These are phyloP conservation scores for Serripes groenlandicus DNA, from an alignment of 2,888 invertebrate species.

Conservation along the genomic window DNA sequence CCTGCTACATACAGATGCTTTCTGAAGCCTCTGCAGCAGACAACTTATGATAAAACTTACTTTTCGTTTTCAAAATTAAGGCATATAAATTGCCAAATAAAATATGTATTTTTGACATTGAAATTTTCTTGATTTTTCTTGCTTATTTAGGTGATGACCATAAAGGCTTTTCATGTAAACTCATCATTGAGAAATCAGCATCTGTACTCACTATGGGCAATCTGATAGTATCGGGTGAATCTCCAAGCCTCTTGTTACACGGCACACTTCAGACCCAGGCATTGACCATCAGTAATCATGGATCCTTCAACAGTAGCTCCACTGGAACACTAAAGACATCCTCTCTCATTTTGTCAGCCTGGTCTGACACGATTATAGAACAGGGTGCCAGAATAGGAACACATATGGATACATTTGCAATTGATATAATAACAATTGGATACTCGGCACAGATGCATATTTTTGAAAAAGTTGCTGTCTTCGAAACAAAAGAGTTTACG, in stretches of 20 bases:
- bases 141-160: conserved; percentile 29
- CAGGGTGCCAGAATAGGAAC: conserved; percentile 19
- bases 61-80: no score
- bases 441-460: conserved; percentile 39
- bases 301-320: conserved; percentile 49
- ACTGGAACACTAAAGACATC: conserved; percentile 48
- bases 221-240: conserved; percentile 60
- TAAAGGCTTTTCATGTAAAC: conserved; percentile 44
- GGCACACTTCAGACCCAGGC: conserved; percentile 55
- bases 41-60: no score
- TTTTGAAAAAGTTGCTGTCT: conserved; percentile 25
- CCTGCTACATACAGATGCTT: no score
- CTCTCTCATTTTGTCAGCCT: conserved; percentile 57
- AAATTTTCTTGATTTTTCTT: no score
- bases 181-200: conserved; percentile 34
- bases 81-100: no score
- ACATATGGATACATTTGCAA: conserved; percentile 16
- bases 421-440: conserved; percentile 38
- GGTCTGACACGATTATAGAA: conserved; percentile 45
- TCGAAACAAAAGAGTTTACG: conserved; percentile 34
- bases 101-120: no score
- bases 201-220: conserved; percentile 30
- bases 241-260: conserved; percentile 55
- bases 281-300: conserved; percentile 63
- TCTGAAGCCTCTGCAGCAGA: no score